These are phyloP conservation scores for Cloeon dipterum DNA, from an alignment of 2,888 invertebrate species.

Conservation along the genomic window DNA sequence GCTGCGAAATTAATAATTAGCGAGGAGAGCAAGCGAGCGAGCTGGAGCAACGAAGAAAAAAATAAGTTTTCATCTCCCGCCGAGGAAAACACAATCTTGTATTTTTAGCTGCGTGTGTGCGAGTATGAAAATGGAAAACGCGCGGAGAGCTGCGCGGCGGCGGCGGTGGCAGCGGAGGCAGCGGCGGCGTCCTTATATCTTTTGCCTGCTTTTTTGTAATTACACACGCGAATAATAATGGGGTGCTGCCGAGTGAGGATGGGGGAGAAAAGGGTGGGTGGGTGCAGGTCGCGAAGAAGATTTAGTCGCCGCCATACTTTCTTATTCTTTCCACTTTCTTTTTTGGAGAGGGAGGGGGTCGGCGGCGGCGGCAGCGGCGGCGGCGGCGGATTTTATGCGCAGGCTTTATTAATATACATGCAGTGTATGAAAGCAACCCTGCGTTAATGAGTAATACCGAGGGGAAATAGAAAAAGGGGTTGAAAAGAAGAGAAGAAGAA, in stretches of 20 bases:
- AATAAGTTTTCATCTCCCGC: too few species aligned
- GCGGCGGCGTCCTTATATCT: too few species aligned
- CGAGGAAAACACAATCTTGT: too few species aligned
- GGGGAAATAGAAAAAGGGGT: neutral
- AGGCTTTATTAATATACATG: too few species aligned
- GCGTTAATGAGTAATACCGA: constrained; percentile 1
- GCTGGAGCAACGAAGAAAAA: too few species aligned
- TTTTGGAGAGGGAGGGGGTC: neutral
- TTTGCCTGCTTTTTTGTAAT: neutral
- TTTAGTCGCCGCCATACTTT: constrained; percentile 1
- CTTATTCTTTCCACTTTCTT: constrained; percentile 2
- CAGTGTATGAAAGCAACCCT: constrained; percentile 1
- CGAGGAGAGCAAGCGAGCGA: too few species aligned
- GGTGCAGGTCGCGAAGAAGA: neutral
- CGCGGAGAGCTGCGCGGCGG: too few species aligned
- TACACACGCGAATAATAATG: constrained; percentile 2
- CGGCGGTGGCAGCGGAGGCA: too few species aligned
- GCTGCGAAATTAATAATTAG: too few species aligned
- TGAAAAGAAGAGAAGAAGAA: neutral
- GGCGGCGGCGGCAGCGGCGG: neutral
- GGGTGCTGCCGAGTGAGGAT: neutral
- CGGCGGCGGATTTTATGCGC: neutral
- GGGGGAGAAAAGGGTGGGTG: neutral
- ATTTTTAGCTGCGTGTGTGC: too few species aligned
- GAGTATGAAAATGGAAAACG: too few species aligned